Evolutionary conservation across 2,797 vertebrate species (phyloP).

Genomic region (Geotrypetes seraphini): DNA sequence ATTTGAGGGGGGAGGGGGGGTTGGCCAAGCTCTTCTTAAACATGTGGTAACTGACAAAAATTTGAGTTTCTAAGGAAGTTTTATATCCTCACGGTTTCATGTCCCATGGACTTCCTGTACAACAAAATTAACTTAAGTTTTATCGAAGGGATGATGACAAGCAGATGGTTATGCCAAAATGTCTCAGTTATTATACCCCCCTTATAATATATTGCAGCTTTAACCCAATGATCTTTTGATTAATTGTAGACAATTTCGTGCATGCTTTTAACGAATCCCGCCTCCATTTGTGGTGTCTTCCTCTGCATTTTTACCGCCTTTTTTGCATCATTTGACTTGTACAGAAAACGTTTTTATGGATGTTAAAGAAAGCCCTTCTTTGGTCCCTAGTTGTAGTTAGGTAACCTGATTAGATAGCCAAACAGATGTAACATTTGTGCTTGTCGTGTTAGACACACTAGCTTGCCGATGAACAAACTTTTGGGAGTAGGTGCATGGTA

Average conservation of each 20-base stretch:
- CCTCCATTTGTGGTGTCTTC: slow-evolving; percentile 49
- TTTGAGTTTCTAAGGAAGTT: slow-evolving; percentile 1
- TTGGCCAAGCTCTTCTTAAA: slow-evolving; percentile 16
- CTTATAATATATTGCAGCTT: slow-evolving; percentile 65
- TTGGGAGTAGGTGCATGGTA: slow-evolving; percentile 68
- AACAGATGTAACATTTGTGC: slow-evolving; percentile 54
- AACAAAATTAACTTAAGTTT: slow-evolving; percentile 22
- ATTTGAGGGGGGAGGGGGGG: slow-evolving; percentile 17
- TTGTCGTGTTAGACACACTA: slow-evolving; percentile 64
- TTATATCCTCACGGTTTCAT: slow-evolving; percentile 24
- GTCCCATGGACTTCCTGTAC: slow-evolving; percentile 24
- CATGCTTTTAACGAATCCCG: slow-evolving; percentile 56
- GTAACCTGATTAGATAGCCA: slow-evolving; percentile 57
- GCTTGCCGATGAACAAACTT: slow-evolving; percentile 60
- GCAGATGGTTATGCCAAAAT: slow-evolving; percentile 39
- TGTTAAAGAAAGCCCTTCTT: slow-evolving; percentile 40
- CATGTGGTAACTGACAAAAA: slow-evolving; percentile 11
- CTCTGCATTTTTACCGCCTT: slow-evolving; percentile 43
- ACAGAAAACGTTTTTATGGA: slow-evolving; percentile 63
- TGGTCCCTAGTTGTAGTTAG: slow-evolving; percentile 59
- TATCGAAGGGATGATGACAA: slow-evolving; percentile 27
- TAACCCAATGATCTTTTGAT: slow-evolving; percentile 60
- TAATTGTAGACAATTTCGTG: slow-evolving; percentile 50
- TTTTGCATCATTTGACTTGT: slow-evolving; percentile 64
- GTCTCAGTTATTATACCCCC: slow-evolving; percentile 49